Conservation (phyloP, 2,113 vertebrate species). For the Fregata magnificens region DNA sequence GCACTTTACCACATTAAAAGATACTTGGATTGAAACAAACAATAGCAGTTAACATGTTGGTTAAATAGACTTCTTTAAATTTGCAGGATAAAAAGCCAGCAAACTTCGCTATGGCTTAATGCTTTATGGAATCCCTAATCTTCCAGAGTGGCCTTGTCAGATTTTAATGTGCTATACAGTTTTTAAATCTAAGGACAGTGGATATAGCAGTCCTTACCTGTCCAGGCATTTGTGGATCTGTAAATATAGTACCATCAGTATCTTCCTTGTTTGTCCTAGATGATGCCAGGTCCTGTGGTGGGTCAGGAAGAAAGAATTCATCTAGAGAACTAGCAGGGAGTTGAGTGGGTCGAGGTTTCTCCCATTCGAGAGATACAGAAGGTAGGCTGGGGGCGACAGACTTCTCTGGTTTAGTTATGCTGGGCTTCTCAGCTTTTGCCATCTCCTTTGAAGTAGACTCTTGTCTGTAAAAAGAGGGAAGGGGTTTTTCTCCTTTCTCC, state of each 20-base stretch:
- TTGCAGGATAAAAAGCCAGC: not conserved
- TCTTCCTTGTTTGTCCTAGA: constrained; percentile 48
- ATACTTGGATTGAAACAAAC: not conserved
- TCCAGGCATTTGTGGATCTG: constrained; percentile 71
- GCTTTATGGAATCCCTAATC: not conserved
- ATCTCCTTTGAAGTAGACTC: constrained; percentile 75
- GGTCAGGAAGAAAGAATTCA: constrained; percentile 75
- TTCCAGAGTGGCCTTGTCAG: not conserved
- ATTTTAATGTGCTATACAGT: not conserved
- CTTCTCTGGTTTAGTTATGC: constrained; percentile 70
- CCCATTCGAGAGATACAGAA: constrained; percentile 68
- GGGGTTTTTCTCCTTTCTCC: constrained; percentile 93
- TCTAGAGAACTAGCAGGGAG: constrained; percentile 70
- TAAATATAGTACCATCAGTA: constrained; percentile 45
- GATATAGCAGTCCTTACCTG: constrained; percentile 76
- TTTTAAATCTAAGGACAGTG: not conserved
- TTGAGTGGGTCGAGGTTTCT: constrained; percentile 78
- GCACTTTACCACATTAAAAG: not conserved
- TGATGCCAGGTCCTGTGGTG: constrained; percentile 38
- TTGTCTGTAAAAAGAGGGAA: constrained; percentile 85
- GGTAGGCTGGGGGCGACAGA: constrained; percentile 20
- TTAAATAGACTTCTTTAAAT: not conserved
- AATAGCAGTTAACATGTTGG: not conserved
- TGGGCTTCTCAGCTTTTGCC: constrained; percentile 72
- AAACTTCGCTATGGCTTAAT: not conserved